Percentiles rank a stretch among this genome's conserved stretches.
Evolutionary conservation across 2,888 invertebrate species (phyloP).

Genomic region (Drosophila robusta): DNA sequence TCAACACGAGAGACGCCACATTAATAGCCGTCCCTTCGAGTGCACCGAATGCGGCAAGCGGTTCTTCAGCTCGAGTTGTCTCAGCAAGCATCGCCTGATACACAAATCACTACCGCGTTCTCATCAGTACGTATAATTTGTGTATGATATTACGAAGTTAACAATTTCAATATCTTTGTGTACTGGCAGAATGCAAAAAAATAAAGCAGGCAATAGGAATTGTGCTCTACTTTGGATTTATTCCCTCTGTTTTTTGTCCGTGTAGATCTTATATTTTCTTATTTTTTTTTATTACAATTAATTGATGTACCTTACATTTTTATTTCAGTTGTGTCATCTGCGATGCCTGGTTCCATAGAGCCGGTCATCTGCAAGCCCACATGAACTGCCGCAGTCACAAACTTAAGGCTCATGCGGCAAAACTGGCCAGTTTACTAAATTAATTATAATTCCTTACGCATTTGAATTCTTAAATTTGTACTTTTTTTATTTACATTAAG

Average conservation of each 20-base stretch:
- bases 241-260: not conserved
- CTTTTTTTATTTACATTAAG: conserved; percentile 52
- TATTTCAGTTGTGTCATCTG: conserved; percentile 26
- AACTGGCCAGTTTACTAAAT: not conserved
- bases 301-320: not conserved
- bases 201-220: too few species aligned
- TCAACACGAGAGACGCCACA: conserved; percentile 11
- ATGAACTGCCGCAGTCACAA: conserved; percentile 1
- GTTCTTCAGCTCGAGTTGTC: conserved; percentile 74
- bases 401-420: not conserved
- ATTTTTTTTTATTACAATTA: not conserved
- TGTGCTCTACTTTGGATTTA: too few species aligned
- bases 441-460: not conserved
- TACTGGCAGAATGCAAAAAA: too few species aligned
- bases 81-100: conserved; percentile 64
- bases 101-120: conserved; percentile 19
- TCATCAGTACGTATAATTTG: not conserved
- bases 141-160: too few species aligned
- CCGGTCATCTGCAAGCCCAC: conserved; percentile 17
- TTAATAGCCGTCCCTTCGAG: conserved; percentile 70
- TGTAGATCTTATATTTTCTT: not conserved
- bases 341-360: conserved; percentile 13
- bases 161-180: too few species aligned
- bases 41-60: conserved; percentile 70
- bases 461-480: conserved; percentile 36